A percentile compares a stretch with the other conserved stretches of the same genome.
These are phyloP conservation scores for Cetonia aurata DNA, from an alignment of 2,888 invertebrate genomes.

Conservation along the genomic window DNA sequence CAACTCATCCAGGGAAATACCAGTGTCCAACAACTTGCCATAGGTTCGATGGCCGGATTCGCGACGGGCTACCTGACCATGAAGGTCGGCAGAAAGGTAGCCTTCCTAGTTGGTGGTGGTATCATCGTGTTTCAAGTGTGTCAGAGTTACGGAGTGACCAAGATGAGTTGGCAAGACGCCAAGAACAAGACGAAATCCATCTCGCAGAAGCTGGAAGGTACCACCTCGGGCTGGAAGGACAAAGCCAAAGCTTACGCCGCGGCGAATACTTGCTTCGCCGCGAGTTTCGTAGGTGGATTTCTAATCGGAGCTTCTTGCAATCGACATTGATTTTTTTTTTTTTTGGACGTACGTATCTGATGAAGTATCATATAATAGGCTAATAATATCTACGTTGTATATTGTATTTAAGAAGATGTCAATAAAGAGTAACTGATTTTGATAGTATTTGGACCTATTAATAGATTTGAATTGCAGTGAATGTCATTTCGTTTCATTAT, in stretches of 20 bases:
- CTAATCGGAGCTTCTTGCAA: slow-evolving; percentile 37
- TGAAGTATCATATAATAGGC: neutral
- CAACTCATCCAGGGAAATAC: slow-evolving; percentile 28
- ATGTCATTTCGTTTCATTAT: too few relatives aligned
- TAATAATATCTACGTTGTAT: too few relatives aligned
- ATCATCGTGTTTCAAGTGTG: slow-evolving; percentile 87
- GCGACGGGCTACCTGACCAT: slow-evolving; percentile 80
- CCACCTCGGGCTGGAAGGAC: slow-evolving; percentile 69
- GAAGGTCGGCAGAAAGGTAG: slow-evolving; percentile 89
- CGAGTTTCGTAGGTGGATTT: slow-evolving; percentile 45
- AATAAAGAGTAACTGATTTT: too few relatives aligned
- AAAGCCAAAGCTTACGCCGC: slow-evolving; percentile 35
- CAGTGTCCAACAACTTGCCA: slow-evolving; percentile 30
- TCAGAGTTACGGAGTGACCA: slow-evolving; percentile 87
- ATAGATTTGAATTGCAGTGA: too few relatives aligned
- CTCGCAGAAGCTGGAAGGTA: slow-evolving; percentile 80
- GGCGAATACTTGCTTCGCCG: slow-evolving; percentile 40
- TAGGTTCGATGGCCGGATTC: slow-evolving; percentile 55
- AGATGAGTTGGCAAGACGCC: slow-evolving; percentile 87
- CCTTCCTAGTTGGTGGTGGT: slow-evolving; percentile 86
- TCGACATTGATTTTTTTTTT: slow-evolving; percentile 11
- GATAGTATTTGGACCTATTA: too few relatives aligned
- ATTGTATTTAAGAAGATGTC: too few relatives aligned
- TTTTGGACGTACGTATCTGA: neutral
- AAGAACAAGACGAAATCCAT: slow-evolving; percentile 82